phyloP scores from a whole-genome alignment of 2,888 invertebrate genomes.

The Abscondita cerata region DNA sequence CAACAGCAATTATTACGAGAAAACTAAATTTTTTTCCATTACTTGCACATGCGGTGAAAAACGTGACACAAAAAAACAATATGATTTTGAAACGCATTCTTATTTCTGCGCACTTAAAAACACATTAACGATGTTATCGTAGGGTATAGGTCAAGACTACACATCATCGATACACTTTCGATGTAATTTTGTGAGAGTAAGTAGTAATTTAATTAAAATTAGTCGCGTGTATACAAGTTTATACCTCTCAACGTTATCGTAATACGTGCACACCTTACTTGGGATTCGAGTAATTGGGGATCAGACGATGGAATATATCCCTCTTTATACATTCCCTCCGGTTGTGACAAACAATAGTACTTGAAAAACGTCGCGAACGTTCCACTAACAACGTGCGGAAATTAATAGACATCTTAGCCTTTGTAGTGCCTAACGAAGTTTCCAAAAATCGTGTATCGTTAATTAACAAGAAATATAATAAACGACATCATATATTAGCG shows the following conservation, averaged over 20 bases:
- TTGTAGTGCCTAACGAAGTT: too few species aligned
- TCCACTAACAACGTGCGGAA: too few species aligned
- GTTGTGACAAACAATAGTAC: conserved; percentile 18
- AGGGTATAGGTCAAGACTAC: not conserved
- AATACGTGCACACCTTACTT: conserved; percentile 23
- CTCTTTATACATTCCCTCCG: conserved; percentile 10
- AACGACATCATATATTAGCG: too few species aligned
- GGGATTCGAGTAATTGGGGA: conserved; percentile 22
- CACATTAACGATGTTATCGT: not conserved
- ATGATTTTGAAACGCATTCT: not conserved
- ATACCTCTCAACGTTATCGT: conserved; percentile 18
- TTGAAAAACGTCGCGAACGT: conserved; percentile 17
- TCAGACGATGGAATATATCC: conserved; percentile 11
- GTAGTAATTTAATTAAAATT: too few species aligned
- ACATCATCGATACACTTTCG: not conserved
- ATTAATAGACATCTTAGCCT: too few species aligned
- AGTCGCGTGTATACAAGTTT: conserved; percentile 1
- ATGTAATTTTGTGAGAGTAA: too few species aligned
- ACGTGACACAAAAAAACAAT: too few species aligned
- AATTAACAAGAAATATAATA: too few species aligned
- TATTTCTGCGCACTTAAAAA: not conserved
- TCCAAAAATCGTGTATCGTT: too few species aligned
- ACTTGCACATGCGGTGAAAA: too few species aligned
- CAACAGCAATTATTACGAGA: not conserved
- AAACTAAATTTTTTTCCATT: too few species aligned